Evolutionary conservation across 2,888 invertebrate genomes (phyloP).

Genomic region (Lasioglossum villosulum): DNA sequence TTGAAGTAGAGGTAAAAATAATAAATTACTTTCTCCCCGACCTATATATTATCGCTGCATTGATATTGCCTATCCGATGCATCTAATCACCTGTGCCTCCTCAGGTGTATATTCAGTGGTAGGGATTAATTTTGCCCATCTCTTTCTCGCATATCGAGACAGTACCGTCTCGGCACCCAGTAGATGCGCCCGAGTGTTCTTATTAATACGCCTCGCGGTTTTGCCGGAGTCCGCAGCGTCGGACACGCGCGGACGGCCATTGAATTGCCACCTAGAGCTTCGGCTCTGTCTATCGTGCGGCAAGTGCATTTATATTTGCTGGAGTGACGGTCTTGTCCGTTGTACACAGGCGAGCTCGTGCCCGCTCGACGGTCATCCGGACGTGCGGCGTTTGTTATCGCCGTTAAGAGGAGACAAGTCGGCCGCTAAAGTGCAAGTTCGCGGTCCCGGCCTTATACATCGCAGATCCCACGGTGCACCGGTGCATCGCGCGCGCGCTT

Average conservation of each 20-base stretch:
- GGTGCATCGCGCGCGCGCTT: slow-evolving; percentile 16
- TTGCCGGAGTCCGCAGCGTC: background rate
- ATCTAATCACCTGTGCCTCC: too few species aligned
- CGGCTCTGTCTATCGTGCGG: slow-evolving; percentile 24
- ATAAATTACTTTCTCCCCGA: too few species aligned
- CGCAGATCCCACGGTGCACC: slow-evolving; percentile 63
- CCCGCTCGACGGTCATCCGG: slow-evolving; percentile 20
- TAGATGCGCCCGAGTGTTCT: slow-evolving; percentile 16
- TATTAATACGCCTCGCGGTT: slow-evolving; percentile 29
- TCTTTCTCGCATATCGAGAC: background rate
- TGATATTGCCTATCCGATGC: too few species aligned
- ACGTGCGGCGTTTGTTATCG: slow-evolving; percentile 58
- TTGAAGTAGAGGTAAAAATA: too few species aligned
- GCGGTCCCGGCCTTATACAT: slow-evolving; percentile 56
- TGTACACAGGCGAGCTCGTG: background rate
- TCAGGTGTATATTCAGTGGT: background rate
- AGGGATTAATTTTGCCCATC: background rate
- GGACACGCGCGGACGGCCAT: slow-evolving; percentile 45
- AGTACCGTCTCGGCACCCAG: background rate
- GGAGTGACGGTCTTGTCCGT: background rate
- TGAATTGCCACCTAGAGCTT: slow-evolving; percentile 62
- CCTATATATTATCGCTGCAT: too few species aligned
- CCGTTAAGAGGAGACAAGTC: slow-evolving; percentile 33
- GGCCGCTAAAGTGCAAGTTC: slow-evolving; percentile 51
- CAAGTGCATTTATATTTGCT: slow-evolving; percentile 59